Evolutionary conservation across 1,140 invertebrate species (phyloP).

Genomic region (Drosophila melanica): DNA sequence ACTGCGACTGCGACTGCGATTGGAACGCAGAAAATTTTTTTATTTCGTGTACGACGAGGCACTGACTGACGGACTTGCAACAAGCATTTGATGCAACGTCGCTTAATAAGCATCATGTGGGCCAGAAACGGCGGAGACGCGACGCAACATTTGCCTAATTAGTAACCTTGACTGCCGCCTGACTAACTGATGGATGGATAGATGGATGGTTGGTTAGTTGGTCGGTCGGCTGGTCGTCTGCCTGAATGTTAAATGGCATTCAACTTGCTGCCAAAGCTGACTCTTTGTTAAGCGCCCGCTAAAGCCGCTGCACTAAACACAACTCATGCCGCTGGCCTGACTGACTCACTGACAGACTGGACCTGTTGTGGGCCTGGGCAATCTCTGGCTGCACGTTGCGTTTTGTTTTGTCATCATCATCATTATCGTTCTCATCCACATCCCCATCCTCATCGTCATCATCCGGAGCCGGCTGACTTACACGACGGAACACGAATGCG

Average conservation of each 20-base stretch:
- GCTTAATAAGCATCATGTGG: constrained; percentile 75
- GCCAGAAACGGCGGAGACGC: constrained; percentile 6
- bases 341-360: constrained; percentile 6
- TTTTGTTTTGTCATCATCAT: constrained; percentile 37
- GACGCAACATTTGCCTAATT: constrained; percentile 58
- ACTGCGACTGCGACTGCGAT: constrained; percentile 19
- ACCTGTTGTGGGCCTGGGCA: constrained; percentile 4
- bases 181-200: constrained; percentile 41
- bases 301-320: constrained; percentile 37
- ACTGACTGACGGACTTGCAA: constrained; percentile 18
- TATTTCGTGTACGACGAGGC: constrained; percentile 35
- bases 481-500: constrained; percentile 50
- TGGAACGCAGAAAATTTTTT: constrained; percentile 58
- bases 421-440: constrained; percentile 1
- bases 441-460: background rate
- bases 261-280: constrained; percentile 24
- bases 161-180: constrained; percentile 68
- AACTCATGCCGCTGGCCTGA: constrained; percentile 9
- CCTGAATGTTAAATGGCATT: constrained; percentile 46
- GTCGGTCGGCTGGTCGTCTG: constrained; percentile 1
- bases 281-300: constrained; percentile 29
- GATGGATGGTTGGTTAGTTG: constrained; percentile 24
- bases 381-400: constrained; percentile 10
- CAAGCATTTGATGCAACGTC: constrained; percentile 75
- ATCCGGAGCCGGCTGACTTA: constrained; percentile 36